Base-by-base conservation (phyloP, 2,888 invertebrate species). In the Parnassius mnemosyne region DNA sequence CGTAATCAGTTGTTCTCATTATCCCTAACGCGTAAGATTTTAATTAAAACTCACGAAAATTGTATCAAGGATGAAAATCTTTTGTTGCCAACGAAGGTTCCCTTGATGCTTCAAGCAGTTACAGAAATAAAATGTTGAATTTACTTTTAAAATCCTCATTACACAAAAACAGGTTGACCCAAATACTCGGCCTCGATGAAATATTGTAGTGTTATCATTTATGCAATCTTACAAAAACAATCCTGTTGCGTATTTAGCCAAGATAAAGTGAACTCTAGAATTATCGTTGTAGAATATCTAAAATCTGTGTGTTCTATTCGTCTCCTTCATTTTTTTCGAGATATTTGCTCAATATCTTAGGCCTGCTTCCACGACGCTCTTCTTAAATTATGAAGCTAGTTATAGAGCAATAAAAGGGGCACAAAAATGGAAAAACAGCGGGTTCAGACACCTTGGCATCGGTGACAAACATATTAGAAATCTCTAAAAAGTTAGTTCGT, bases 101-200 rank as follows among this genome's bases (percentile, higher is more conserved):
- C 77, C 77, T 80, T 80, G 79, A 81, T 16, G 16, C 16, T 16
- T 16, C 16, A 16, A 84, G 77, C 83, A 84, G 83, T 87, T 84
- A 84, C 80, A 85, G 72, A 84, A 84, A 86, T 87, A 87, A 83
- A 87, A 87, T 82, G 85, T 84, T 82, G 83, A 87, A 87, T 88
- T 86, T 86, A 84, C 88, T 88, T 87, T 83, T 86, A 85, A 87
- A 85, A 88, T 87, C 81, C 83, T 81, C 78, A 85, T 88, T 88
- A 88, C 83, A 85, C 85, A 90, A 90, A 89, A 89, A 87, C 89
- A 89, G 84, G 85, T 88, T 89, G 89, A 89, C 90, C 90, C 85
- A 85, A 91, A 90, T 90, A 86, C 86, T 83, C 83, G 79, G 78
- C 77, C 80, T 80, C 77, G 79, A 84, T 87, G 81, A 88, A 88